Evolutionary conservation across 2,888 invertebrate genomes (phyloP).

Genomic region (Seira sanloemensis): DNA sequence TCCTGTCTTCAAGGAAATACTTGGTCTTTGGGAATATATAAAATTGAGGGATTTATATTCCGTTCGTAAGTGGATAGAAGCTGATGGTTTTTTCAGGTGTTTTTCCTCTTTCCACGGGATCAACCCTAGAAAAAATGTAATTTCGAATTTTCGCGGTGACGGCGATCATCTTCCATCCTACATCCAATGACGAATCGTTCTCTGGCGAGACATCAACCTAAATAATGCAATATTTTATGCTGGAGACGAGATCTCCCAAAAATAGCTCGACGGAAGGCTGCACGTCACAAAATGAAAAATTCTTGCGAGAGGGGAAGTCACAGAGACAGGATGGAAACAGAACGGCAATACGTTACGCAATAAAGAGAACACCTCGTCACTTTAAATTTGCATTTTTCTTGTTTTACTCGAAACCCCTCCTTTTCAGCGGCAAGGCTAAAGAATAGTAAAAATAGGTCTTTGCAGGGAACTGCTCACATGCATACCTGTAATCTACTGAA

Average conservation of each 20-base stretch:
- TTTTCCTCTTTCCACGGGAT: neutral
- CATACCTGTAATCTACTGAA: too few species aligned
- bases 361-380: neutral
- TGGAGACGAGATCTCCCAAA: too few species aligned
- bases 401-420: too few species aligned
- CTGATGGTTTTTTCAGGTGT: too few species aligned
- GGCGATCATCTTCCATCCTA: neutral
- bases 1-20: neutral
- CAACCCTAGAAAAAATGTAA: conserved; percentile 49
- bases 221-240: neutral
- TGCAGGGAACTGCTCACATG: neutral
- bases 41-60: neutral
- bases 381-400: neutral
- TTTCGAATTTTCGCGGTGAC: conserved; percentile 45
- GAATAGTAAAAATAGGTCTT: too few species aligned
- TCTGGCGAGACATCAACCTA: neutral
- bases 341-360: neutral
- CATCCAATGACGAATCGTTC: neutral
- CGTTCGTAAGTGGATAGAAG: neutral
- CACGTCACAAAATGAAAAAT: neutral
- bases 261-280: too few species aligned
- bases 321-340: neutral
- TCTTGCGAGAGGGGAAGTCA: neutral
- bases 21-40: neutral
- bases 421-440: too few species aligned